These are phyloP conservation scores for Sylvilagus floridanus DNA, from an alignment of 2,797 vertebrate genomes.

Conservation along the genomic window DNA sequence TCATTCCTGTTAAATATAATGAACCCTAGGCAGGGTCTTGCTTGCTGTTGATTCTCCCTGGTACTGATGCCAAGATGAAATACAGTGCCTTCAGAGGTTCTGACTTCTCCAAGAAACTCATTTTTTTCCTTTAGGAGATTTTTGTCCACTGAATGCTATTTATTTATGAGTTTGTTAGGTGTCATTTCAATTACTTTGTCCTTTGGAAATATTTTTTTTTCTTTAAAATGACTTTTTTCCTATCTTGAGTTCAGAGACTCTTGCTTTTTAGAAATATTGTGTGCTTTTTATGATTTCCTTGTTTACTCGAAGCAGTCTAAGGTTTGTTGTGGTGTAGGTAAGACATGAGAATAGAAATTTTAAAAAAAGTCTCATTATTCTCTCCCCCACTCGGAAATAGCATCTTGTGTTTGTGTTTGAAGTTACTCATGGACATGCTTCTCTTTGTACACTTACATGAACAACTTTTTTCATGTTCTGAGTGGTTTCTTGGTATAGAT, in stretches of 20 bases:
- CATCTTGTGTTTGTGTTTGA: constrained; percentile 28
- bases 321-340: background rate
- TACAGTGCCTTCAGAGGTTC: background rate
- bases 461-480: background rate
- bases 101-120: background rate
- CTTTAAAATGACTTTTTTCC: background rate
- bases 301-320: background rate
- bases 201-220: background rate
- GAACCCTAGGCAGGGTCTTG: background rate
- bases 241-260: background rate
- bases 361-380: background rate
- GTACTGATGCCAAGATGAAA: background rate
- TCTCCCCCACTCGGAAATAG: background rate
- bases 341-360: background rate
- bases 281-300: background rate
- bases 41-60: background rate
- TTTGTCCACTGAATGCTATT: background rate
- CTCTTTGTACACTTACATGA: background rate
- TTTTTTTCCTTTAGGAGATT: background rate
- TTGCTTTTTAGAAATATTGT: background rate
- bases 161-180: background rate
- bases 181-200: constrained; percentile 1
- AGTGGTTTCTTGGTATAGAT: background rate
- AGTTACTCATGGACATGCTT: background rate
- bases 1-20: background rate